Conservation (phyloP, 2,888 invertebrate species). For the Diaphora mendica region DNA sequence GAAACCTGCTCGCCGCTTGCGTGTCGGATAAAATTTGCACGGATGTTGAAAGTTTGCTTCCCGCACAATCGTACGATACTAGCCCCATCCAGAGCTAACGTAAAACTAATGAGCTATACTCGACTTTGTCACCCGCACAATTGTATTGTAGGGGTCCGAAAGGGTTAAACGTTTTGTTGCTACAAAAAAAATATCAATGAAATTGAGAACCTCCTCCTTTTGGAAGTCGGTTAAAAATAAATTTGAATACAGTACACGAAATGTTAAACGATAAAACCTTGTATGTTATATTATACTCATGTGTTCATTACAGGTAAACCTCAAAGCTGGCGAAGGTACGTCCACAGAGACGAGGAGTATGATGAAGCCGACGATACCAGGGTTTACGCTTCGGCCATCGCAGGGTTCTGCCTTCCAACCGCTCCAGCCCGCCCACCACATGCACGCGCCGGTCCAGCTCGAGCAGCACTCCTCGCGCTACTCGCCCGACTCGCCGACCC, state of each 20-base stretch:
- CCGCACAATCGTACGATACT: too few relatives aligned
- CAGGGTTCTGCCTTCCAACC: conserved; percentile 93
- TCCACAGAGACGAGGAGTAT: conserved; percentile 71
- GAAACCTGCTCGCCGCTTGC: too few relatives aligned
- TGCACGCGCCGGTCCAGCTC: conserved; percentile 37
- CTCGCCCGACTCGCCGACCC: conserved; percentile 7
- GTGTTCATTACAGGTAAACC: conserved; percentile 81
- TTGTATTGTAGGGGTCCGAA: too few relatives aligned
- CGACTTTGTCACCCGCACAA: too few relatives aligned
- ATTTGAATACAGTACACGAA: background rate
- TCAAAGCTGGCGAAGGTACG: conserved; percentile 85
- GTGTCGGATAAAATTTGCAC: too few relatives aligned
- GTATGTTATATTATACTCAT: background rate
- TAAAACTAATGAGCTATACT: too few relatives aligned
- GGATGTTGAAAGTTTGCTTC: too few relatives aligned
- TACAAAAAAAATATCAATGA: too few relatives aligned
- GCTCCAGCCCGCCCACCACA: conserved; percentile 76
- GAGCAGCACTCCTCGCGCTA: conserved; percentile 39
- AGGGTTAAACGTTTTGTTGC: too few relatives aligned
- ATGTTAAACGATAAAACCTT: background rate
- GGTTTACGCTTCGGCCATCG: conserved; percentile 92
- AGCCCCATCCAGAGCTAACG: too few relatives aligned
- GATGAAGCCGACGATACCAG: conserved; percentile 88
- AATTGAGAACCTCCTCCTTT: too few relatives aligned
- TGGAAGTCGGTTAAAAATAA: too few relatives aligned